Base-by-base conservation (phyloP, 2,113 vertebrate species). In the Archocentrus centrarchus region DNA sequence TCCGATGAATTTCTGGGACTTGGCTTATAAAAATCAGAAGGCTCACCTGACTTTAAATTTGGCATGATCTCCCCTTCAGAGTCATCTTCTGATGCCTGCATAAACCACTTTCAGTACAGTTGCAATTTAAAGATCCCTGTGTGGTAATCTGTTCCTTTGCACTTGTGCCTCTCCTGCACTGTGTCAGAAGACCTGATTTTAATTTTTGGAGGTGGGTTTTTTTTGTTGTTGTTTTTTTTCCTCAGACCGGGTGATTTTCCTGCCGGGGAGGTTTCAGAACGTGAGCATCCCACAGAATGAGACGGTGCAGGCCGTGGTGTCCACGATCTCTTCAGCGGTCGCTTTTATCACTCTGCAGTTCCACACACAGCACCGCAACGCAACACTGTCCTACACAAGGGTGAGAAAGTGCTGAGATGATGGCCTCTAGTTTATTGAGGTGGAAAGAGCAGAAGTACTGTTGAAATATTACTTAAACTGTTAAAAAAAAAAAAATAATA, bases 301-400 rank as follows among this genome's bases (percentile, higher is more conserved):
- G 86, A 96, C 97, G 0, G 95, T 97, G 77, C 97, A 97, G 92
- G 97, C 95, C 3, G 77, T 97, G 22, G 93, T 97, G 88, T 96
- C 93, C 83, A 89, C 95, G 63, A 96, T 99, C 82, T 95, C 95
- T 9, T 61, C 90, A 30, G 97, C 97, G 0, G 95, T 96, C 6
- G 92, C 97, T 17, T 96, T 97, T 44, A 30, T 98, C 88, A 93
- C 96, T 10, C 96, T 99, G 90, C 98, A 99, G 94, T 96, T 97
- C 79, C 98, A 99, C 89, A 96, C 97, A 2, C 97, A 97, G 90
- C 93, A 95, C 68, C 94, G 22, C 47, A 96, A 97, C 77, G 95
- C 96, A 81, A 97, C 97, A 0, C 82, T 99, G 53, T 98, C 98
- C 35, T 97, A 97, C 91, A 93, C 91, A 80, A 95, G 94, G 96